Conservation (phyloP, 2,888 invertebrate genomes). For the Trilocha varians region DNA sequence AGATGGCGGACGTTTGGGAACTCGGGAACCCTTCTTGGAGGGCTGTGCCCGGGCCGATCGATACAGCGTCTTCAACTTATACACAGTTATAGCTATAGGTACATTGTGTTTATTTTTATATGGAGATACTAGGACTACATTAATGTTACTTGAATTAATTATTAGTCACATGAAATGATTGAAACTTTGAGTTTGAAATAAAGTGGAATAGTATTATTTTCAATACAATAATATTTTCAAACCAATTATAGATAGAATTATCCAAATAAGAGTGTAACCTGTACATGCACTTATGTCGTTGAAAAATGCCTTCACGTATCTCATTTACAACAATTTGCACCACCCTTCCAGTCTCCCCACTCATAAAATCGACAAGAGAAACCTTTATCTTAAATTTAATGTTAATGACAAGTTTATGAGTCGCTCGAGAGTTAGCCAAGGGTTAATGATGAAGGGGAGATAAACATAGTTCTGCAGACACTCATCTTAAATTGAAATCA, state of each 20-base stretch:
- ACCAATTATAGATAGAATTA: too few species aligned
- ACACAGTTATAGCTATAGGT: too few species aligned
- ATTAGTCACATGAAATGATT: too few species aligned
- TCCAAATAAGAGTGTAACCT: too few species aligned
- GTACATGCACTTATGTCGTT: neutral
- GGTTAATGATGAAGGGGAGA: constrained; percentile 21
- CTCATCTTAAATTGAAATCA: neutral
- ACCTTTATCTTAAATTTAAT: constrained; percentile 25
- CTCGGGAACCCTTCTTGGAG: constrained; percentile 8
- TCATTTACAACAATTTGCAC: neutral
- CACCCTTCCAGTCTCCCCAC: neutral
- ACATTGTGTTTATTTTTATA: too few species aligned
- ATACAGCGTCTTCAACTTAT: constrained; percentile 28
- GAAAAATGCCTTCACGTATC: neutral
- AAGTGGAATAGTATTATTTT: too few species aligned
- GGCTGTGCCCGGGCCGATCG: constrained; percentile 47
- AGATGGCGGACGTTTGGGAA: constrained; percentile 11
- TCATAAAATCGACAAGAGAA: constrained; percentile 13
- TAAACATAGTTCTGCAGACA: constrained; percentile 13
- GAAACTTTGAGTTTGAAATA: too few species aligned
- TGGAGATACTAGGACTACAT: too few species aligned
- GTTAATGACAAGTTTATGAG: constrained; percentile 23
- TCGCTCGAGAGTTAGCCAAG: constrained; percentile 21
- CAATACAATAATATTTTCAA: too few species aligned
- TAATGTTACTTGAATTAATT: too few species aligned